These are phyloP conservation scores for Caloenas nicobarica DNA, from an alignment of 2,113 vertebrate species.

Conservation along the genomic window DNA sequence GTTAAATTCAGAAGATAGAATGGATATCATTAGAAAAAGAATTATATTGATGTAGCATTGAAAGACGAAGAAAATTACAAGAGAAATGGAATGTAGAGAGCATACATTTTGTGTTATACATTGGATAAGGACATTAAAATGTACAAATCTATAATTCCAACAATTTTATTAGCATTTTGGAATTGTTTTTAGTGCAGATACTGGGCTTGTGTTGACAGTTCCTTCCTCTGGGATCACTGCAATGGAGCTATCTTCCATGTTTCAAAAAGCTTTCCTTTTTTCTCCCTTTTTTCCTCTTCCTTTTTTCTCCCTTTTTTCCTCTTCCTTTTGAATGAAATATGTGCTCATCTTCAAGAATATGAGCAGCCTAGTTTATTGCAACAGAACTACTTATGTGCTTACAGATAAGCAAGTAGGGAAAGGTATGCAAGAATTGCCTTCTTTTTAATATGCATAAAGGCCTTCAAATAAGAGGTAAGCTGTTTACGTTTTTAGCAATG, in stretches of 20 bases:
- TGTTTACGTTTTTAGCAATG: not conserved
- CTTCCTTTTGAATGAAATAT: not conserved
- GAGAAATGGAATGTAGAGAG: not conserved
- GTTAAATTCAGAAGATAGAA: not conserved
- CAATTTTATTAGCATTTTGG: not conserved
- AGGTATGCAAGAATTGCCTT: not conserved
- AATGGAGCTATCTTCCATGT: not conserved
- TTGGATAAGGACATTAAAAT: not conserved
- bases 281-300: not conserved
- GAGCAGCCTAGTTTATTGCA: not conserved
- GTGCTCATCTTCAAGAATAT: not conserved
- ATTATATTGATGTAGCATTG: not conserved
- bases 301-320: not conserved
- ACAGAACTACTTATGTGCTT: not conserved
- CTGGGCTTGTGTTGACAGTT: not conserved
- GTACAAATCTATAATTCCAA: not conserved
- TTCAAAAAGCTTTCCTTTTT: not conserved
- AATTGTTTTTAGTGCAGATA: not conserved
- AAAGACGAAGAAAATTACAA: not conserved
- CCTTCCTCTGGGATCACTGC: not conserved
- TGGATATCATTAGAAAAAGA: not conserved
- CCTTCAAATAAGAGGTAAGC: not conserved
- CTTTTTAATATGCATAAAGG: not conserved
- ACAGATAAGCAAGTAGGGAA: not conserved
- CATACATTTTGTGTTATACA: not conserved